Evolutionary conservation across 2,888 invertebrate genomes (phyloP).

Genomic region (Entomobrya proxima): DNA sequence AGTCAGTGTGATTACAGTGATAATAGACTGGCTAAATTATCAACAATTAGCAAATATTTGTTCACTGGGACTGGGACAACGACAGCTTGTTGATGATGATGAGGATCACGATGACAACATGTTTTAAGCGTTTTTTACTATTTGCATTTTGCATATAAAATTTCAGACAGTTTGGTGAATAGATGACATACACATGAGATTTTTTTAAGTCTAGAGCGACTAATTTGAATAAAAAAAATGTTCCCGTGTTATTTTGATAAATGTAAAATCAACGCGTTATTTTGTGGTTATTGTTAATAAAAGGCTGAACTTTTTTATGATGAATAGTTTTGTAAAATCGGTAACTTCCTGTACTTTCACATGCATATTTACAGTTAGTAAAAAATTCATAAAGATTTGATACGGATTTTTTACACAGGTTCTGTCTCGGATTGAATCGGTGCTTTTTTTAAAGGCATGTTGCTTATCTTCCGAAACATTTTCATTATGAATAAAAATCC

Average conservation of each 20-base stretch:
- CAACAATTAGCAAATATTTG: constrained; percentile 51
- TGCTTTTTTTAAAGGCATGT: no score
- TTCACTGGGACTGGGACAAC: neutral
- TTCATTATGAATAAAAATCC: no score
- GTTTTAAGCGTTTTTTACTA: neutral
- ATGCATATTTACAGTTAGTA: neutral
- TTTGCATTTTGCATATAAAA: neutral
- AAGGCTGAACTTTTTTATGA: neutral
- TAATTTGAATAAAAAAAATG: no score
- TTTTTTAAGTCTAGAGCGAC: no score
- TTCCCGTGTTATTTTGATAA: no score
- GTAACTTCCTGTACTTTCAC: constrained; percentile 25
- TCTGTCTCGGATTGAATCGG: no score
- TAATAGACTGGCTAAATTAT: constrained; percentile 9
- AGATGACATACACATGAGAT: no score
- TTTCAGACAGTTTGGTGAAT: no score
- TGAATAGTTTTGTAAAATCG: neutral
- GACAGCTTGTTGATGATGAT: neutral
- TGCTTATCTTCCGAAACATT: no score
- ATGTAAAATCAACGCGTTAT: no score
- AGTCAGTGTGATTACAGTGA: constrained; percentile 27
- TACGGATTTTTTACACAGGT: no score
- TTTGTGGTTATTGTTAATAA: neutral
- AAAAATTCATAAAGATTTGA: no score
- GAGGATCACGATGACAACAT: neutral